phyloP scores from a whole-genome alignment of 2,888 invertebrate species.

The Copidosoma aretas region DNA sequence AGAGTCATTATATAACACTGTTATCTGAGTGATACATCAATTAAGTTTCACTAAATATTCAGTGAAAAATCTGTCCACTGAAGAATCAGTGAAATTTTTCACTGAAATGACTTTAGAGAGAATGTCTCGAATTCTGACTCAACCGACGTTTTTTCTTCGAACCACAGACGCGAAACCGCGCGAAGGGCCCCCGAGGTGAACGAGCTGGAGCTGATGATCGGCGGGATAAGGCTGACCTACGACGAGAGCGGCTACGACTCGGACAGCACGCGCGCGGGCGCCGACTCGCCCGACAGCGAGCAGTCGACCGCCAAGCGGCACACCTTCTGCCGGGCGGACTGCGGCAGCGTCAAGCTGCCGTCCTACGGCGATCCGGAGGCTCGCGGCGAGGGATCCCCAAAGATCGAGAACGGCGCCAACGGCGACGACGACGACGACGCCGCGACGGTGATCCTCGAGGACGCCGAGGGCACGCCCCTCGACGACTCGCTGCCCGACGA shows the following conservation, averaged over 20 bases:
- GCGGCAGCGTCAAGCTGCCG: slow-evolving; percentile 50
- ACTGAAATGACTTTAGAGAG: too few relatives aligned
- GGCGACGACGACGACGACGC: slow-evolving; percentile 13
- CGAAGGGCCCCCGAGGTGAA: slow-evolving; percentile 28
- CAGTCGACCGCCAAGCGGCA: slow-evolving; percentile 50
- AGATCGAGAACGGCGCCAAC: slow-evolving; percentile 4
- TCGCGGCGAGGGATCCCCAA: neutral
- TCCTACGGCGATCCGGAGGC: slow-evolving; percentile 4
- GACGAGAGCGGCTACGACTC: slow-evolving; percentile 69
- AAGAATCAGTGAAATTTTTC: too few relatives aligned
- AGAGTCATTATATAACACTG: too few relatives aligned
- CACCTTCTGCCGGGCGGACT: slow-evolving; percentile 55
- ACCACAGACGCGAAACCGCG: neutral
- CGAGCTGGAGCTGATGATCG: slow-evolving; percentile 57
- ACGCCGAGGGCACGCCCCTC: slow-evolving; percentile 42
- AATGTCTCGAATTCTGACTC: too few relatives aligned
- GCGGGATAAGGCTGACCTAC: slow-evolving; percentile 58
- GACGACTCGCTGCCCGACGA: slow-evolving; percentile 49
- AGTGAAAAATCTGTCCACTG: too few relatives aligned
- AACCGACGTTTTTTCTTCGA: too few relatives aligned
- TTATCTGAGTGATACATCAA: too few relatives aligned
- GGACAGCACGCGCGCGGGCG: slow-evolving; percentile 66
- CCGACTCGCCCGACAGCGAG: slow-evolving; percentile 65
- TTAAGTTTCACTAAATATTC: too few relatives aligned
- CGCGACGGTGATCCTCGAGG: slow-evolving; percentile 31